phyloP scores from a whole-genome alignment of 2,797 vertebrate genomes.

The Linurgus olivaceus region DNA sequence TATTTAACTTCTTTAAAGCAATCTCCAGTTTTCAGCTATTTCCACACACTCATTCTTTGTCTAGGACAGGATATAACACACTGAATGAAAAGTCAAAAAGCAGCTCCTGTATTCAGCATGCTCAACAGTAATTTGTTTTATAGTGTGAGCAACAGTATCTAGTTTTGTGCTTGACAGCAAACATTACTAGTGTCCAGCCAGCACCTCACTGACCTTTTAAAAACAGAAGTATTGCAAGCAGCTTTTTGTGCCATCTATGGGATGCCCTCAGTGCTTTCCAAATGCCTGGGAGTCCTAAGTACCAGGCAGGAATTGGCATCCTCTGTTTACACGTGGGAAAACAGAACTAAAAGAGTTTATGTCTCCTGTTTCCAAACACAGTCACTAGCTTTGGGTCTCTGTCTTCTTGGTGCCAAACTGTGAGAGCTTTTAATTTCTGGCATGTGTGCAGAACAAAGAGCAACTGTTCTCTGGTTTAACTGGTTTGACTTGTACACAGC shows the following conservation, averaged over 20 bases:
- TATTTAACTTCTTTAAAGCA: not conserved
- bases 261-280: not conserved
- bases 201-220: not conserved
- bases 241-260: not conserved
- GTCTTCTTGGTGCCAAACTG: slow-evolving; percentile 40
- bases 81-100: slow-evolving; percentile 20
- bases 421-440: slow-evolving; percentile 43
- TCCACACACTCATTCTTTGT: not conserved
- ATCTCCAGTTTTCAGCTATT: not conserved
- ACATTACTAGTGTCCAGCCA: not conserved
- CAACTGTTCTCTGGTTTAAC: slow-evolving; percentile 50
- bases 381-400: slow-evolving; percentile 19
- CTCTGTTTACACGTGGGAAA: slow-evolving; percentile 1
- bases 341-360: slow-evolving; percentile 13
- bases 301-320: not conserved
- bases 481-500: slow-evolving; percentile 41
- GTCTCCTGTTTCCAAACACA: slow-evolving; percentile 33
- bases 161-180: not conserved
- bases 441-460: slow-evolving; percentile 60
- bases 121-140: not conserved
- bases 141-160: not conserved
- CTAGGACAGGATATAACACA: slow-evolving; percentile 18
- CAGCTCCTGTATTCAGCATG: not conserved
- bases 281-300: not conserved
- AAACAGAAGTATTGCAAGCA: not conserved